These are phyloP conservation scores for Corythucha ciliata DNA, from an alignment of 2,888 invertebrate species.

Conservation along the genomic window DNA sequence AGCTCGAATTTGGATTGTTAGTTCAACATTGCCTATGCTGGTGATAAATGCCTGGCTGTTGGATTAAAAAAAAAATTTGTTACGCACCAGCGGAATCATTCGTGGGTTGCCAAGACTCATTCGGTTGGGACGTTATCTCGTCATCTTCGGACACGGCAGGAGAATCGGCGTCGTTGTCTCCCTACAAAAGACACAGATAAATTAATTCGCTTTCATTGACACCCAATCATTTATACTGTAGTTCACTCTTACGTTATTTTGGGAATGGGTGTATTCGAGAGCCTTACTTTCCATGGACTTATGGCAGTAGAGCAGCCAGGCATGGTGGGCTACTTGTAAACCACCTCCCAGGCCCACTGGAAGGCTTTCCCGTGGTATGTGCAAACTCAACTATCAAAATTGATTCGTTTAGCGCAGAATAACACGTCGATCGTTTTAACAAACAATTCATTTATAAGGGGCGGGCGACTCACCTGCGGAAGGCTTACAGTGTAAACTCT, in stretches of 20 bases:
- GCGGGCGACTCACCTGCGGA: slow-evolving; percentile 52
- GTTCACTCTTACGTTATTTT: background rate
- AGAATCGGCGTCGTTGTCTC: slow-evolving; percentile 29
- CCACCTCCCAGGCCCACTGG: slow-evolving; percentile 83
- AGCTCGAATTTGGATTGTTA: no score
- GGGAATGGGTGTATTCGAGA: slow-evolving; percentile 20
- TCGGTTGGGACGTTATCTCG: slow-evolving; percentile 32
- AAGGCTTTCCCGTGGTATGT: slow-evolving; percentile 82
- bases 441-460: background rate
- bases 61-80: no score
- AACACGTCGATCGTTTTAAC: background rate
- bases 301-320: slow-evolving; percentile 70
- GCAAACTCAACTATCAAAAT: slow-evolving; percentile 56
- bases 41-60: no score
- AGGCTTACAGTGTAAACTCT: slow-evolving; percentile 90
- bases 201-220: background rate
- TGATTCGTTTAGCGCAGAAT: background rate
- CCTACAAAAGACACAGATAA: slow-evolving; percentile 13
- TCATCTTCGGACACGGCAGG: slow-evolving; percentile 36
- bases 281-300: slow-evolving; percentile 75
- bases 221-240: no score
- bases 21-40: no score
- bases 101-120: slow-evolving; percentile 30
- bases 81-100: slow-evolving; percentile 29
- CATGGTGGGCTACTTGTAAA: slow-evolving; percentile 77